Percentiles rank a stretch among this genome's conserved stretches.
Conservation (phyloP, 37 sponge, comb jelly and placozoan species). For the Oopsacas minuta region DNA sequence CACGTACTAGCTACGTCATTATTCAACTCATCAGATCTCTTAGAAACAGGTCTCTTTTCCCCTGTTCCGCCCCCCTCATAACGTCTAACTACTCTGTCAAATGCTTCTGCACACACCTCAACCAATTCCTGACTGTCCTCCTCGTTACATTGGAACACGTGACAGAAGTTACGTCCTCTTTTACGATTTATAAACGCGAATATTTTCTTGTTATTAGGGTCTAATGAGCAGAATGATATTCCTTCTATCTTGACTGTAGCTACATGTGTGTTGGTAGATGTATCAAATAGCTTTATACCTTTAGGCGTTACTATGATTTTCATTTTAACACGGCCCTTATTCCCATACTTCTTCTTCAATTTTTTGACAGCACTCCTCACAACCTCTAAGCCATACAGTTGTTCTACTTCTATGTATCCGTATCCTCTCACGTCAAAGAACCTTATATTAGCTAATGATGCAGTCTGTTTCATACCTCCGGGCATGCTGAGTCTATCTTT, state of each 20-base stretch:
- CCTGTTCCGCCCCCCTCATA: not conserved
- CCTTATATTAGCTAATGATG: not conserved
- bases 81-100: not conserved
- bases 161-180: conserved; percentile 66
- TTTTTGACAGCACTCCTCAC: conserved; percentile 51
- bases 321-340: conserved; percentile 55
- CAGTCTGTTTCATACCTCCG: not conserved
- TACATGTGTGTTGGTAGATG: conserved; percentile 44
- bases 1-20: not conserved
- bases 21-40: not conserved
- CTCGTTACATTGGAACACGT: conserved; percentile 76
- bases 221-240: conserved; percentile 78
- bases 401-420: conserved; percentile 75
- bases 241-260: conserved; percentile 67
- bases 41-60: not conserved
- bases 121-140: conserved; percentile 31
- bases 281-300: conserved; percentile 63
- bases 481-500: conserved; percentile 27
- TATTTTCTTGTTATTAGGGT: conserved; percentile 55
- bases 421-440: conserved; percentile 29
- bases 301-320: conserved; percentile 68
- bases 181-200: conserved; percentile 79
- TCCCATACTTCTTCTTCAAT: conserved; percentile 61
- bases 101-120: conserved; percentile 17
- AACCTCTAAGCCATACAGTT: conserved; percentile 68